Base-by-base conservation (phyloP, 2,888 invertebrate species). In the Branchipolynoe longqiensis region DNA sequence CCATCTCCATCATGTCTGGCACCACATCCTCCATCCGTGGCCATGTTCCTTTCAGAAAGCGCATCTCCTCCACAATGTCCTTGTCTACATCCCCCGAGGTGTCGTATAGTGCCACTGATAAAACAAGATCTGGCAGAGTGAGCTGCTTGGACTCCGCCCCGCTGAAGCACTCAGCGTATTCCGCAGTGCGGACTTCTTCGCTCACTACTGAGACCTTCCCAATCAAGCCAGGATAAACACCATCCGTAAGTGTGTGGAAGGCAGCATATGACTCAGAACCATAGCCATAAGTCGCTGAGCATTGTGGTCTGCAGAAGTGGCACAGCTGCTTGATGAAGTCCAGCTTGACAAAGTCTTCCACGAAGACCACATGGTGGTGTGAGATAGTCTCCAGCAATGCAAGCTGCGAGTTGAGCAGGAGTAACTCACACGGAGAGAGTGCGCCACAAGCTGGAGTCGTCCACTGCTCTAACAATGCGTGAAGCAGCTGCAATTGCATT, bases 401-500 rank as follows among this genome's bases (percentile, higher is more conserved):
- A 14, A 78, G 48, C 41, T 78, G 48, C 12, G 78, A 18, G 14
- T 78, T 25, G 8, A 78, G 14, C 1, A 78, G 54, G 1, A 1
- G 25, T 0, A 18, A 78, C 14, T 78, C 78, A 48, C 8, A 1
- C 48, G 41, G 18, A 41, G 48, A 25, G n/a, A 54, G n/a, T n/a
- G 12, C 14, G 12, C 18, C 31, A n/a, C n/a, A n/a, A 14, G 78
- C 31, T 6, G 28, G 54, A 18, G 1, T 1, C 0, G 78, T 54
- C 74, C 74, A 74, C 6, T 36, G 6, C 78, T 84, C 82, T 18
- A 89, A 87, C 2, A 88, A 83, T 8, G 62, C 85, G 56, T 59
- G 25, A 1, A 87, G 28, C 33, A 41, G 86, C 87, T 87, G 84
- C 64, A 87, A 87, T 14, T n/a, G n/a, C n/a, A n/a, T n/a, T n/a